Conservation (phyloP, 2,888 invertebrate genomes). For the Helobdella robusta region DNA sequence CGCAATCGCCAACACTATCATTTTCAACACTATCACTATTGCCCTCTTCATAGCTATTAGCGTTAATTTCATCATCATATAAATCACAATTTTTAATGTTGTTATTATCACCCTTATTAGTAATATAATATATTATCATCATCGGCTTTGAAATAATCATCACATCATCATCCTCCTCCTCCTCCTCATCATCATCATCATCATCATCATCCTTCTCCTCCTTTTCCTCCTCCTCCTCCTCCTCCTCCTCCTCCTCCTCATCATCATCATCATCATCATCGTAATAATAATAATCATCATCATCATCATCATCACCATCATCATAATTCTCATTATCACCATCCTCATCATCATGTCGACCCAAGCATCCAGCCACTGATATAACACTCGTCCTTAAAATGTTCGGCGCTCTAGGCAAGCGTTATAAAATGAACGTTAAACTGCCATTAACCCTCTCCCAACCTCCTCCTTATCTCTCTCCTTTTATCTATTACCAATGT, state of each 20-base stretch:
- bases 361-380: neutral
- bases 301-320: neutral
- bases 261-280: neutral
- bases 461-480: no score
- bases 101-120: neutral
- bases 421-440: no score
- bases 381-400: neutral
- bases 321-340: neutral
- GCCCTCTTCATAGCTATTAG: no score
- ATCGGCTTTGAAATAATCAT: neutral
- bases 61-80: no score
- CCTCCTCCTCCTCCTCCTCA: neutral
- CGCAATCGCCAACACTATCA: neutral
- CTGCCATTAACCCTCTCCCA: no score
- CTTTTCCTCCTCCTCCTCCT: neutral
- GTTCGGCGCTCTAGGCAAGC: neutral
- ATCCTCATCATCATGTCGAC: neutral
- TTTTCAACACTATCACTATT: neutral
- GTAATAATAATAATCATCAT: neutral
- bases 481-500: no score
- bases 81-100: no score
- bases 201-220: neutral
- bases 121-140: neutral
- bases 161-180: slow-evolving; percentile 6
- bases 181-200: neutral